phyloP scores from a whole-genome alignment of 2,888 invertebrate species.

The Ochropleura leucogaster region DNA sequence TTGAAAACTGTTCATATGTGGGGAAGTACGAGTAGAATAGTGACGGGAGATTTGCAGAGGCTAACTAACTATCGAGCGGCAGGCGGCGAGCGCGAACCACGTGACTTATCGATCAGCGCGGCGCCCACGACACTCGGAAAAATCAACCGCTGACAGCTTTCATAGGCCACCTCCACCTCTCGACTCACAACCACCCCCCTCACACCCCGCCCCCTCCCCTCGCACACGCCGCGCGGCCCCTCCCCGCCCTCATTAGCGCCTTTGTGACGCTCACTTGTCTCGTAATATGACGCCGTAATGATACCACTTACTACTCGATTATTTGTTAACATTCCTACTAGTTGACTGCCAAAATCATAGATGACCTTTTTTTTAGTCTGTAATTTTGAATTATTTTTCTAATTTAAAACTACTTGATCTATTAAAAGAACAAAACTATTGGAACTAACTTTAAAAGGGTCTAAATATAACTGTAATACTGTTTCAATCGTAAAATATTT shows the following conservation, averaged over 20 bases:
- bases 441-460: background rate
- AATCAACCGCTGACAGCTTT: slow-evolving; percentile 91
- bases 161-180: slow-evolving; percentile 82
- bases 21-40: slow-evolving; percentile 72
- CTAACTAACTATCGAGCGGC: slow-evolving; percentile 86
- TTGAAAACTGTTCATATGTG: slow-evolving; percentile 63
- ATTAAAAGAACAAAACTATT: background rate
- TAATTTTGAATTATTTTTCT: slow-evolving; percentile 11
- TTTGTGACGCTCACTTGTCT: slow-evolving; percentile 89
- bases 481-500: slow-evolving; percentile 8
- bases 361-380: slow-evolving; percentile 10
- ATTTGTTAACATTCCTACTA: slow-evolving; percentile 72
- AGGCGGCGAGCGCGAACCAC: slow-evolving; percentile 79
- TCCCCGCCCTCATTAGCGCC: slow-evolving; percentile 89
- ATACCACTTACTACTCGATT: slow-evolving; percentile 85
- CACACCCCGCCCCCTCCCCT: slow-evolving; percentile 67
- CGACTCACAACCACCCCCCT: slow-evolving; percentile 63
- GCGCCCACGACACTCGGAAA: slow-evolving; percentile 90
- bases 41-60: slow-evolving; percentile 87
- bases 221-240: slow-evolving; percentile 58
- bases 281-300: slow-evolving; percentile 87
- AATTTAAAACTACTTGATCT: background rate
- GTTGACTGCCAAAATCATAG: slow-evolving; percentile 46
- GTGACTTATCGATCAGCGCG: slow-evolving; percentile 90
- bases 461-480: background rate